A percentile compares a stretch with the other conserved stretches of the same genome.
phyloP scores from a whole-genome alignment of 2,888 invertebrate species.

The Cryptocheilus praepositus region DNA sequence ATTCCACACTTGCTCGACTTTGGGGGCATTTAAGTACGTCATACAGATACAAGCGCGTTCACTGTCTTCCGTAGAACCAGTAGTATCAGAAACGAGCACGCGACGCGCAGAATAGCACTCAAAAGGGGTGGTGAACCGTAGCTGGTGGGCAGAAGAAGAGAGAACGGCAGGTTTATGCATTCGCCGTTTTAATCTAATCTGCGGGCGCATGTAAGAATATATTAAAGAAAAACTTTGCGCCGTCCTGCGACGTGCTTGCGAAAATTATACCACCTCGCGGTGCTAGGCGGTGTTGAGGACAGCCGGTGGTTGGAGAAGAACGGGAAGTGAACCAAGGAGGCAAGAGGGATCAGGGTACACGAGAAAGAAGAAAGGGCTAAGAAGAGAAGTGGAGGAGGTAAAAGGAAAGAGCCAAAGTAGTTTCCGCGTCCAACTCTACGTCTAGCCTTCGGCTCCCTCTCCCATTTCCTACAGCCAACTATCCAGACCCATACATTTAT shows the following conservation, averaged over 20 bases:
- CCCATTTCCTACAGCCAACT: slow-evolving; percentile 41
- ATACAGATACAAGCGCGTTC: slow-evolving; percentile 67
- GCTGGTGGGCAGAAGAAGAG: slow-evolving; percentile 18
- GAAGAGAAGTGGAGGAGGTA: slow-evolving; percentile 5
- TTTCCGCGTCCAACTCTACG: slow-evolving; percentile 26
- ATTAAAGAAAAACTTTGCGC: slow-evolving; percentile 72
- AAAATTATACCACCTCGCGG: slow-evolving; percentile 67
- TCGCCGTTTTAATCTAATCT: slow-evolving; percentile 74
- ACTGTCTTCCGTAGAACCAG: slow-evolving; percentile 33
- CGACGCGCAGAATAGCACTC: background rate
- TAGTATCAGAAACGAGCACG: background rate
- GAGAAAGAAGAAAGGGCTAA: slow-evolving; percentile 8
- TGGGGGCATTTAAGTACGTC: slow-evolving; percentile 66
- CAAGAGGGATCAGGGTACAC: background rate
- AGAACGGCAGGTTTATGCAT: slow-evolving; percentile 60
- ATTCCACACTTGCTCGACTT: slow-evolving; percentile 19
- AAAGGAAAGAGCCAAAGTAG: slow-evolving; percentile 33
- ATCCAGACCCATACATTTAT: slow-evolving; percentile 64
- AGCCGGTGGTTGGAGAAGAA: slow-evolving; percentile 27
- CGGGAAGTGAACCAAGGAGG: background rate
- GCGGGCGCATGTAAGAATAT: slow-evolving; percentile 73
- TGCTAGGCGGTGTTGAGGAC: slow-evolving; percentile 23
- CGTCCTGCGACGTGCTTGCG: slow-evolving; percentile 57
- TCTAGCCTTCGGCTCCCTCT: slow-evolving; percentile 12
- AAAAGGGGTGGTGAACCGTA: slow-evolving; percentile 1